phyloP scores from a whole-genome alignment of 2,797 vertebrate genomes.

The Gymnocypris eckloni region DNA sequence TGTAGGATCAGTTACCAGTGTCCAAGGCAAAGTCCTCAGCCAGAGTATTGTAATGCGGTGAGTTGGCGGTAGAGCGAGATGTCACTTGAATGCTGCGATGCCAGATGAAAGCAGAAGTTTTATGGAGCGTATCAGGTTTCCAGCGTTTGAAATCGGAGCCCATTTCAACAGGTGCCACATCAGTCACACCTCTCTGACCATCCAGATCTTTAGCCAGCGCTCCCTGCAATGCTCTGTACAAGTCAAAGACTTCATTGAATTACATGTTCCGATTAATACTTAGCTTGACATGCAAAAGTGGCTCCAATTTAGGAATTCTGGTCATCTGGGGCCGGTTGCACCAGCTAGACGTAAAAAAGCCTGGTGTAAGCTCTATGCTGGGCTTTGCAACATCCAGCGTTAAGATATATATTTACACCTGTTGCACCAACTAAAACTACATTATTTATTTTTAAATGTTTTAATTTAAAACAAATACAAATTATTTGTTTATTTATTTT shows the following conservation, averaged over 20 bases:
- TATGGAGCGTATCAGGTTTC: slow-evolving; percentile 74
- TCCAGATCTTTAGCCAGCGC: slow-evolving; percentile 23
- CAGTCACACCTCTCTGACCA: slow-evolving; percentile 71
- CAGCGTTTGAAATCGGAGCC: slow-evolving; percentile 74
- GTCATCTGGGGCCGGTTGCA: neutral
- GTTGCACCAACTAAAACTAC: no score
- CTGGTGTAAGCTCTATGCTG: no score
- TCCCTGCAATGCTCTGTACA: slow-evolving; percentile 8
- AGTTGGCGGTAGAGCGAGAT: slow-evolving; percentile 16
- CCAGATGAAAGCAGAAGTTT: slow-evolving; percentile 53
- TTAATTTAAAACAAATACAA: neutral
- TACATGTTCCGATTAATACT: slow-evolving; percentile 41
- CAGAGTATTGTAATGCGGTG: slow-evolving; percentile 25
- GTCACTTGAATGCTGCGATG: slow-evolving; percentile 14
- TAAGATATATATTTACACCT: no score
- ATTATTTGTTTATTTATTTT: neutral
- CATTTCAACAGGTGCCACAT: slow-evolving; percentile 82
- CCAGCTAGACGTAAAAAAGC: no score
- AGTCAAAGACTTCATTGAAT: slow-evolving; percentile 42
- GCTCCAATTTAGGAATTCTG: slow-evolving; percentile 47
- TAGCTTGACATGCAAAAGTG: slow-evolving; percentile 43
- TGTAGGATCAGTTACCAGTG: slow-evolving; percentile 31
- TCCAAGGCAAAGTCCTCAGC: slow-evolving; percentile 15
- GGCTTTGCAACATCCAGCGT: no score
- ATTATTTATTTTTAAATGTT: neutral